phyloP scores from a whole-genome alignment of 2,888 invertebrate species.

The Xylophagus ater region DNA sequence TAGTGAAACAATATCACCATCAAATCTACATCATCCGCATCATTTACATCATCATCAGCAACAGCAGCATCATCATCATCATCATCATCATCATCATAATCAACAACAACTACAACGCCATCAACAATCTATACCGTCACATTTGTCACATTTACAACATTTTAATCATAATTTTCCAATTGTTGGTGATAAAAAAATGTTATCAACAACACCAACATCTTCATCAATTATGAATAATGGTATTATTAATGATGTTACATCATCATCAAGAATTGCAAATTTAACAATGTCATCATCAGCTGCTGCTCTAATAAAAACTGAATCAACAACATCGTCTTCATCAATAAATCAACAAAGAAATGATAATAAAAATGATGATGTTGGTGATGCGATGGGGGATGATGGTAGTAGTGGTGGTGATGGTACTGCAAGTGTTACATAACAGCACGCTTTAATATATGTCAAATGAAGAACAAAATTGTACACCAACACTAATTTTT shows the following conservation, averaged over 20 bases:
- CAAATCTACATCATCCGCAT: slow-evolving; percentile 6
- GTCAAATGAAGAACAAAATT: no score
- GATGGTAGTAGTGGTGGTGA: slow-evolving; percentile 22
- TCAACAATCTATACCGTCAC: slow-evolving; percentile 21
- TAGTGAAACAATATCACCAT: not conserved
- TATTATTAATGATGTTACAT: slow-evolving; percentile 12
- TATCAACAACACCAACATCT: slow-evolving; percentile 14
- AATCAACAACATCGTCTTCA: no score
- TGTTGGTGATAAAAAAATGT: slow-evolving; percentile 8
- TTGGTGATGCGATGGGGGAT: slow-evolving; percentile 8
- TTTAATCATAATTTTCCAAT: slow-evolving; percentile 11
- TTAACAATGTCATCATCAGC: slow-evolving; percentile 5
- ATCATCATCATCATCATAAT: slow-evolving; percentile 21
- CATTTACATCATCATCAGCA: slow-evolving; percentile 7
- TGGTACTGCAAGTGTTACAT: slow-evolving; percentile 37
- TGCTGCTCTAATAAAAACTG: no score
- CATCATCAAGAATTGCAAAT: not conserved
- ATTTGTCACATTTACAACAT: slow-evolving; percentile 25
- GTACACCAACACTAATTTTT: no score
- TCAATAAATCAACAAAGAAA: no score
- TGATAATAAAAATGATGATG: no score
- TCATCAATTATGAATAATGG: slow-evolving; percentile 15
- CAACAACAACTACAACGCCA: slow-evolving; percentile 22
- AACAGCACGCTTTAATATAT: slow-evolving; percentile 28
- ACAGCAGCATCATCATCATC: slow-evolving; percentile 11